Conservation (phyloP, 2,888 invertebrate species). For the Pyrgus malvae region DNA sequence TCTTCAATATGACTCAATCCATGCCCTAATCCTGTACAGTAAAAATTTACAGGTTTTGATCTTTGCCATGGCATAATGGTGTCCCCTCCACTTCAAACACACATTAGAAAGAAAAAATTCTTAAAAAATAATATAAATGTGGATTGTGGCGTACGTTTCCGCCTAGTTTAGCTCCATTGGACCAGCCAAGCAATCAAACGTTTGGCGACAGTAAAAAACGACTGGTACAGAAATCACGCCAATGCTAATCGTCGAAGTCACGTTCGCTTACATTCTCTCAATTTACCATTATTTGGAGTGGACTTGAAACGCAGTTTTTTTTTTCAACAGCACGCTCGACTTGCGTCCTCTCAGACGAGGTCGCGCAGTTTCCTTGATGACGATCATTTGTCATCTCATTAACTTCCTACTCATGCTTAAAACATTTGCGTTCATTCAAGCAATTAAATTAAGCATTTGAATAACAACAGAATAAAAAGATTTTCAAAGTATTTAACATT, state of each 20-base stretch:
- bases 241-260: slow-evolving; percentile 7
- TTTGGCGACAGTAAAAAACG: background rate
- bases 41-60: no score
- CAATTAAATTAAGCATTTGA: background rate
- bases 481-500: no score
- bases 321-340: slow-evolving; percentile 45
- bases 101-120: no score
- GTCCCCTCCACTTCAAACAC: no score
- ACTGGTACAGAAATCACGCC: background rate
- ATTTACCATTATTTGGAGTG: slow-evolving; percentile 6
- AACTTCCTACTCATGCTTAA: slow-evolving; percentile 14
- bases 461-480: no score
- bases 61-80: no score
- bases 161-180: slow-evolving; percentile 3
- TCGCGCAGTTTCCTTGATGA: slow-evolving; percentile 51
- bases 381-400: slow-evolving; percentile 41
- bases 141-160: no score
- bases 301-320: background rate
- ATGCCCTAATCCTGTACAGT: no score
- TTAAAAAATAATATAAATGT: no score
- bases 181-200: background rate
- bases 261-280: slow-evolving; percentile 3
- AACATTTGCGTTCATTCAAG: background rate
- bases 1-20: no score
- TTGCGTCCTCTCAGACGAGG: slow-evolving; percentile 53